Evolutionary conservation across 23 tunicate genomes (phyloP), one percentile per base, ranked within the genome.

Genomic region (Halocynthia roretzi): DNA sequence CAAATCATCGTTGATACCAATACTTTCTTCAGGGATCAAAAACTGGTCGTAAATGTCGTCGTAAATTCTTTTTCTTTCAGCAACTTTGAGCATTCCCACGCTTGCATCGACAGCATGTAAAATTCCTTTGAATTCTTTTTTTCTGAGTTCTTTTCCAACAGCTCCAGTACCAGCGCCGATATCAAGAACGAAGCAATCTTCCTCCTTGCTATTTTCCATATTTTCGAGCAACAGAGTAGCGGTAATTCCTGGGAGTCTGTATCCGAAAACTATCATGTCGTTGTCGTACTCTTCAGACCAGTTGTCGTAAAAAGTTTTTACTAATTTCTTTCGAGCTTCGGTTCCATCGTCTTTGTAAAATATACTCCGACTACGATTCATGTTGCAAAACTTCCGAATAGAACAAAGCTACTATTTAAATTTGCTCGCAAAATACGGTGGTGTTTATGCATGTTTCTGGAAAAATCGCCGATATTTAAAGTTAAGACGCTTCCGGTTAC

Each of bases 131-230:
- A 74, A 74, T 54, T n/a, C 78, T 10, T 54, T 74, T 5, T 54
- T 74, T 20, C 78, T 53, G n/a, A 74, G 56, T 0, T 62, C 55
- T 15, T 44, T 15, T 0, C 78, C 78, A 18, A 74, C 40, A 53
- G 56, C 55, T 15, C 78, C 78, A 12, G 78, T 74, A 22, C 78
- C 78, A 54, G 64, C 55, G 10, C 78, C 78, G 8, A 53, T 48
- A n/a, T 74, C 78, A 14, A 74, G 12, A 10, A 74, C 64, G 21
- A 50, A 44, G 22, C 78, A 74, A 54, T 74, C 78, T 14, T 22
- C 17, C 14, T 64, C 56, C 51, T n/a, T 53, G 18, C 56, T 74
- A 64, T 54, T 52, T 52, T 40, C 78, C 78, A 73, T 53, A 22
- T 73, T 53, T 15, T 73, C 78, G 62, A 73, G 7, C 8, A 73